Evolutionary conservation across 2,113 vertebrate genomes (phyloP).

Genomic region (Plectropomus leopardus): DNA sequence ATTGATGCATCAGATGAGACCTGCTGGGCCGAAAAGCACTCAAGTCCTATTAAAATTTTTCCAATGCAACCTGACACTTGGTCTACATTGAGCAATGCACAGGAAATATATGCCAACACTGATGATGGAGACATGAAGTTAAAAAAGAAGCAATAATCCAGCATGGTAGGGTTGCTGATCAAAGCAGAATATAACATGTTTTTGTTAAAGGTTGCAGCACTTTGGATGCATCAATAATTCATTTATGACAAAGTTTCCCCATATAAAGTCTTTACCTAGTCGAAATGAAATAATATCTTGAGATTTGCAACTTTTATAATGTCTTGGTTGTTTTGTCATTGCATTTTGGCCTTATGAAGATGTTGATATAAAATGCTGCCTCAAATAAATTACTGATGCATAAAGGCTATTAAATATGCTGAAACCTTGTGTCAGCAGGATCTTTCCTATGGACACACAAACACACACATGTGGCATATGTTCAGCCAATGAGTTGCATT

Average conservation of each 20-base stretch:
- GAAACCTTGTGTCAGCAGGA: slow-evolving; percentile 23
- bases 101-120: not conserved
- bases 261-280: not conserved
- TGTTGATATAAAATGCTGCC: not conserved
- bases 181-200: not conserved
- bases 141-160: not conserved
- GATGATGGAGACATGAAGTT: not conserved
- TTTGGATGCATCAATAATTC: not conserved
- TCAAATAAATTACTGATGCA: slow-evolving; percentile 23
- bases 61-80: slow-evolving; percentile 15
- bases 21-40: slow-evolving; percentile 26
- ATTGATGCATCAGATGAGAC: slow-evolving; percentile 31
- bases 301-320: not conserved
- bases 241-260: not conserved
- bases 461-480: slow-evolving; percentile 33
- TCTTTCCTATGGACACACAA: slow-evolving; percentile 7
- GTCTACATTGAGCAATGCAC: slow-evolving; percentile 7
- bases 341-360: slow-evolving; percentile 7
- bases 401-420: not conserved
- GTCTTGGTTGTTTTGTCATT: not conserved
- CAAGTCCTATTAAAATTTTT: slow-evolving; percentile 36
- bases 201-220: not conserved
- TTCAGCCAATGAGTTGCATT: slow-evolving; percentile 37
- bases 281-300: slow-evolving; percentile 3
- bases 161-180: not conserved